Base-by-base conservation (phyloP, 2,113 vertebrate species). In the Pyxicephalus adspersus region DNA sequence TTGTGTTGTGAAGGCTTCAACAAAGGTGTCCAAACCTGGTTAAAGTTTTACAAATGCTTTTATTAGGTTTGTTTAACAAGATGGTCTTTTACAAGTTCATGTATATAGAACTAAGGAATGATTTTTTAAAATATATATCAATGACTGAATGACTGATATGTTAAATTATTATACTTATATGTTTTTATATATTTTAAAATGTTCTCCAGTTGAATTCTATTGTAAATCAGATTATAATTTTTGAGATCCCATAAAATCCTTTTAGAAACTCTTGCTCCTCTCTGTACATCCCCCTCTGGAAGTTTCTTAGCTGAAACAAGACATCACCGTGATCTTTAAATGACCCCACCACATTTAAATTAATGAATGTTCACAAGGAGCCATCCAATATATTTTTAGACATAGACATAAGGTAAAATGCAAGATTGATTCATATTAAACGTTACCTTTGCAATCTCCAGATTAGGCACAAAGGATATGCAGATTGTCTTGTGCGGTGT, bases 331-430 rank as follows among this genome's bases (percentile, higher is more conserved):
- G 80, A 81, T 81, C 71, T 81, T 75, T 81, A 81, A 81, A 81
- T 75, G 80, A 66, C 80, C 80, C 63, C 51, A 50, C 63, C 4
- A 51, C 80, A 81, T 74, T 64, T 65, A 81, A 66, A 75, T 74
- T 26, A 81, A 81, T 75, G 71, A 75, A 58, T 52, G 72, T 81
- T 73, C 29, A 81, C 61, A 38, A n/a, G 61, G 61, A 64, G 29
- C 71, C n/a, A 75, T 75, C 61, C 70, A 75, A 81, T 75, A 81
- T 81, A 81, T 81, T 81, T 81, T 81, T 75, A 81, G 70, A 74
- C 70, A 57, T 70, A 73, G 79, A 73, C 70, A 81, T 65, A 81
- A 66, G 71, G 80, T 81, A 81, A 75, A 74, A 66, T 63, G 34
- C 70, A 20, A 50, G 70, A 74, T 75, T 81, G 80, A 81, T 81